Base-by-base conservation (phyloP, 2,888 invertebrate species). In the Erynnis tages region DNA sequence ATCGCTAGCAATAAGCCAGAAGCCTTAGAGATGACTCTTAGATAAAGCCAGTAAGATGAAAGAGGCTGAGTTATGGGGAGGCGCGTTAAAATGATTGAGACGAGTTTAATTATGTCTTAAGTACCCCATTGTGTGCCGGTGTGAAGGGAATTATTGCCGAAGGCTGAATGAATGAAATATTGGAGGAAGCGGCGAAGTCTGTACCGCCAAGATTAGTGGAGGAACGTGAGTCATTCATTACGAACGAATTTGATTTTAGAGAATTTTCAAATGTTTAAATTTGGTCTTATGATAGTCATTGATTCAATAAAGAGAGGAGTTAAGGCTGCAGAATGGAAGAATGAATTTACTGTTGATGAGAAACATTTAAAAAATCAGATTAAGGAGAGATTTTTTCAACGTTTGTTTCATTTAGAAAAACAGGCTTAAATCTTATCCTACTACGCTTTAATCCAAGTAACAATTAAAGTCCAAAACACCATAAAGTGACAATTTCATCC, bases 51-150 rank as follows among this genome's bases (percentile, higher is more conserved):
- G 52, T 14, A 14, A 16, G 23, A 48, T 48, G 47, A 48, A 38
- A 48, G 47, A 21, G 30, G 37, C 34, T 52, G 59, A 54, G 50
- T 54, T 48, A 52, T 48, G 32, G 40, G 49, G 40, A 30, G 49
- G 54, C 55, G 54, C 55, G 56, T 56, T 53, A 44, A 56, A 54
- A 54, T 45, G 55, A 55, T 57, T 57, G 44, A 57, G 53, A 57
- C 34, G 57, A 58, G 55, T 53, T 57, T 50, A 46, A 52, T 53
- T 56, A 49, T 49, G 52, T 56, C 55, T 53, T 47, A 58, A 49
- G 49, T 49, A 49, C 32, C 49, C 49, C 49, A 49, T 49, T 49
- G 49, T 49, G 40, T 41, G 40, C 35, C 41, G 49, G 49, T 49
- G 49, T 41, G 40, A 49, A 43, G 34, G 49, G 49, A 49, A 43